Percentiles rank a stretch among this genome's conserved stretches.
Conservation (phyloP, 1,140 invertebrate species). For the Macrocentrus cingulum region DNA sequence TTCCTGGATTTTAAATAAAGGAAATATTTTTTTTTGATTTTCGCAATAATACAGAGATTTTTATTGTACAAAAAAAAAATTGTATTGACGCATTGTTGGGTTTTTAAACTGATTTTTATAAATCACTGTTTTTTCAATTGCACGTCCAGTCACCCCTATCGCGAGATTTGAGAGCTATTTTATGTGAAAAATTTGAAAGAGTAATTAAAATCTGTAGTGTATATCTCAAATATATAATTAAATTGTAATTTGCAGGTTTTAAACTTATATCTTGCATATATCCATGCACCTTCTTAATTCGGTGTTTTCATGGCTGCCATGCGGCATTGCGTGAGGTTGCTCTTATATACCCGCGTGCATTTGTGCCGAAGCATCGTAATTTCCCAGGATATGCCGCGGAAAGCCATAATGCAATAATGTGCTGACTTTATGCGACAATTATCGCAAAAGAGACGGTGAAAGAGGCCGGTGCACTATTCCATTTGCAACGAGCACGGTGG, state of each 20-base stretch:
- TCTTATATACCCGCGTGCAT: conserved; percentile 32
- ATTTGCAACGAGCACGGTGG: conserved; percentile 44
- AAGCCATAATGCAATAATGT: conserved; percentile 53
- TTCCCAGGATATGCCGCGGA: conserved; percentile 39
- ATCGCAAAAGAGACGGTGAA: conserved; percentile 43
- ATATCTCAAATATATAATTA: background rate
- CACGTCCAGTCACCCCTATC: too few relatives aligned
- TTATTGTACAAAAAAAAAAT: too few relatives aligned
- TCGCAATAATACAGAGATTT: too few relatives aligned
- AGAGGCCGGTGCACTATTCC: conserved; percentile 35
- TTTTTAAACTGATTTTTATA: too few relatives aligned
- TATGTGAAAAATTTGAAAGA: background rate
- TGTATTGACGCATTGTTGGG: too few relatives aligned
- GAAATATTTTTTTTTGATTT: too few relatives aligned
- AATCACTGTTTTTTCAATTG: too few relatives aligned
- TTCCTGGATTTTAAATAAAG: too few relatives aligned
- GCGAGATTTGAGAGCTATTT: too few relatives aligned
- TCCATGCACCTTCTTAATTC: conserved; percentile 10
- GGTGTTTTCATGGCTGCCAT: background rate
- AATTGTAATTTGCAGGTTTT: conserved; percentile 18
- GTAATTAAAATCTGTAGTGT: too few relatives aligned
- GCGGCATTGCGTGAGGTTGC: conserved; percentile 43
- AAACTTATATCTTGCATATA: background rate
- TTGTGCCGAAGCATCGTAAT: conserved; percentile 40
- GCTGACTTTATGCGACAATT: conserved; percentile 56